These are phyloP conservation scores for Eugnorisma glareosa DNA, from an alignment of 2,888 invertebrate genomes.

Conservation along the genomic window DNA sequence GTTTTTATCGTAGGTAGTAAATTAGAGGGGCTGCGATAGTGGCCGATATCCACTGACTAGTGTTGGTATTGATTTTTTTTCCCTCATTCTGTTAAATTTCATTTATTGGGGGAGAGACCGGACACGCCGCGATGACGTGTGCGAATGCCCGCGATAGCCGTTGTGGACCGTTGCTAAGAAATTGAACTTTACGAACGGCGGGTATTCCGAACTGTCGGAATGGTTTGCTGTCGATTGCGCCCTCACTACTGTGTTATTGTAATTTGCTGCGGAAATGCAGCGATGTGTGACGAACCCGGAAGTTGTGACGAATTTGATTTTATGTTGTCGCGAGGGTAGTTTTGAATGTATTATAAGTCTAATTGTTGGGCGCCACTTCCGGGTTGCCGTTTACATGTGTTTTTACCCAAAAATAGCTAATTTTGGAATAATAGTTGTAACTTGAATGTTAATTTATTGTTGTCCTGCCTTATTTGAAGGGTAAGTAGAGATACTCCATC, in stretches of 20 bases:
- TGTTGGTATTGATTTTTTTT: slow-evolving; percentile 90
- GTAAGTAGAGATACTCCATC: slow-evolving; percentile 17
- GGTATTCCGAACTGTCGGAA: slow-evolving; percentile 41
- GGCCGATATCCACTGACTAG: slow-evolving; percentile 82
- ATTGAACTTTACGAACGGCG: slow-evolving; percentile 59
- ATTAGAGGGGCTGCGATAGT: slow-evolving; percentile 88
- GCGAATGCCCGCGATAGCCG: slow-evolving; percentile 66
- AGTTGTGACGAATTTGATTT: slow-evolving; percentile 39
- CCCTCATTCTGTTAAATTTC: slow-evolving; percentile 91
- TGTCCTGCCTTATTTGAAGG: background rate
- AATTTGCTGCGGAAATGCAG: slow-evolving; percentile 38
- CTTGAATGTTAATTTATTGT: background rate
- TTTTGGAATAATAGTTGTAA: slow-evolving; percentile 5
- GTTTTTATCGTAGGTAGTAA: slow-evolving; percentile 89
- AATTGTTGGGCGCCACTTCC: slow-evolving; percentile 51
- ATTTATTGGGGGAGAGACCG: slow-evolving; percentile 89
- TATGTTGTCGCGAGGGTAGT: slow-evolving; percentile 56
- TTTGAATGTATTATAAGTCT: slow-evolving; percentile 40
- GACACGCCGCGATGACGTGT: slow-evolving; percentile 80
- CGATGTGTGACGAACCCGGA: slow-evolving; percentile 59
- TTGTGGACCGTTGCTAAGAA: slow-evolving; percentile 65
- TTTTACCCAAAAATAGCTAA: slow-evolving; percentile 5
- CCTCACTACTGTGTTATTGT: slow-evolving; percentile 28
- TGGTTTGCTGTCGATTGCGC: slow-evolving; percentile 53
- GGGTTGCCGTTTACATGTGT: slow-evolving; percentile 11